phyloP scores from a whole-genome alignment of 2,113 vertebrate species.

The Otolemur garnettii region DNA sequence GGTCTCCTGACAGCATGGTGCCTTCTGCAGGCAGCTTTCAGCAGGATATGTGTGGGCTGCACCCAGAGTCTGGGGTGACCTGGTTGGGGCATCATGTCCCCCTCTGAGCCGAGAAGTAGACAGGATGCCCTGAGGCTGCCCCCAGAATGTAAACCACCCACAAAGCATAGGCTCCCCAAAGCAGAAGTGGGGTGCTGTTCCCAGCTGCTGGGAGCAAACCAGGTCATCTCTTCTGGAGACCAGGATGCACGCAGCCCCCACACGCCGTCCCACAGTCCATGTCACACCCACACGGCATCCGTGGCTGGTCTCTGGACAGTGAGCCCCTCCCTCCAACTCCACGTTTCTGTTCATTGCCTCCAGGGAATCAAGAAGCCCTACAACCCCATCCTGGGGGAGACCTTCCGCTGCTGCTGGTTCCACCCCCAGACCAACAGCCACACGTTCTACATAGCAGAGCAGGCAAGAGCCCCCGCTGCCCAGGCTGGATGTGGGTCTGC shows the following conservation, averaged over 20 bases:
- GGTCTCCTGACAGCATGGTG: not conserved
- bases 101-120: not conserved
- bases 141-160: no score
- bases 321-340: not conserved
- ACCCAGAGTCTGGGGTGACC: not conserved
- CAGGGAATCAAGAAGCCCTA: slow-evolving; percentile 99
- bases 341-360: not conserved
- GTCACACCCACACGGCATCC: fast-evolving
- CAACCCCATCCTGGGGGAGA: slow-evolving; percentile 97
- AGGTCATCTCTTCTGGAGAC: not conserved
- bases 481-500: not conserved
- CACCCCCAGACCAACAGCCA: slow-evolving; percentile 96
- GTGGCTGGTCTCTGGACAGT: not conserved
- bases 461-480: slow-evolving; percentile 86
- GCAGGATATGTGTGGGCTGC: fast-evolving
- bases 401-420: slow-evolving; percentile 97
- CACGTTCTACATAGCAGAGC: slow-evolving; percentile 98
- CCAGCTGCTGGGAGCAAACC: fast-evolving
- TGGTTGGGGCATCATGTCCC: not conserved
- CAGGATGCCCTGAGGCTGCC: not conserved
- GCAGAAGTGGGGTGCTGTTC: no score
- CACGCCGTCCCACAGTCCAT: fast-evolving
- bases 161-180: not conserved
- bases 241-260: not conserved
- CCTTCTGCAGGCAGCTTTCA: not conserved